phyloP scores from a whole-genome alignment of 2,113 vertebrate genomes.

The Percina caprodes region DNA sequence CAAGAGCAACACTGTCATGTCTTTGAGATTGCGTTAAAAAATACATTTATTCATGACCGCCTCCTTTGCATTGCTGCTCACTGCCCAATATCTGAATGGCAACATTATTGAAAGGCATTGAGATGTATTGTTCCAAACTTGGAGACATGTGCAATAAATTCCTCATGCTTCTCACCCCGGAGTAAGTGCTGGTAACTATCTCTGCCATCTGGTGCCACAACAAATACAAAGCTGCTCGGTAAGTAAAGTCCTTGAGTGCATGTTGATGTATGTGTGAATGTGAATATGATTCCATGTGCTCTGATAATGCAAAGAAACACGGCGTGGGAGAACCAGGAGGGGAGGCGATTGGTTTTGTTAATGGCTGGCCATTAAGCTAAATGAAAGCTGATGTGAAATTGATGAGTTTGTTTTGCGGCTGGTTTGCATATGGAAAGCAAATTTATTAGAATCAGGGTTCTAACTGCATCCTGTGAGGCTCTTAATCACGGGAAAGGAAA shows the following conservation, averaged over 20 bases:
- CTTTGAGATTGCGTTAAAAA: constrained; percentile 59
- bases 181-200: constrained; percentile 48
- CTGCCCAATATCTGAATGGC: constrained; percentile 47
- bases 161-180: constrained; percentile 27
- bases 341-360: constrained; percentile 66
- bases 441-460: constrained; percentile 63
- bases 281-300: constrained; percentile 33
- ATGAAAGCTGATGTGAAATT: constrained; percentile 75
- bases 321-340: constrained; percentile 27
- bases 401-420: constrained; percentile 73
- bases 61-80: constrained; percentile 64
- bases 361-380: constrained; percentile 73
- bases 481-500: constrained; percentile 68
- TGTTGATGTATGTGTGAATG: neutral
- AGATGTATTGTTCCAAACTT: constrained; percentile 37
- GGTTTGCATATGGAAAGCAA: constrained; percentile 72
- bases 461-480: constrained; percentile 43
- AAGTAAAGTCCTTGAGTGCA: constrained; percentile 2
- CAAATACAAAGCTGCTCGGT: constrained; percentile 41
- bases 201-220: constrained; percentile 38
- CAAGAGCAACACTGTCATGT: constrained; percentile 38
- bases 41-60: constrained; percentile 70
- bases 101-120: constrained; percentile 66
- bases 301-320: constrained; percentile 44
- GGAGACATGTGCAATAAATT: constrained; percentile 60